Evolutionary conservation across 1,140 invertebrate species (phyloP), one percentile per base, ranked within the genome.

Genomic region (Saxidomus purpurata): DNA sequence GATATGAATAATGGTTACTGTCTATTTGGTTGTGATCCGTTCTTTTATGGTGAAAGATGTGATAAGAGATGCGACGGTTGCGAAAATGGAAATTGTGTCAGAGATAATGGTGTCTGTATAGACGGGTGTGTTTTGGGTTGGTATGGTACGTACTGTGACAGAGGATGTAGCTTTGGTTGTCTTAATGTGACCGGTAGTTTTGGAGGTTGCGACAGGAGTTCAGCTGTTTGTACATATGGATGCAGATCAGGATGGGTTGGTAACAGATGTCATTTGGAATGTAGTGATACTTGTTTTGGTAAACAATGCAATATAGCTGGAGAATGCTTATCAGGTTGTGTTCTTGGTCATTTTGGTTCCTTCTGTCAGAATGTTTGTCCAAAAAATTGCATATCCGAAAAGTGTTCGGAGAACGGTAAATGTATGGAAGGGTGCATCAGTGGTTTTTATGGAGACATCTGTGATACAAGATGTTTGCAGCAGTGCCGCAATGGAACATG

Each of bases 311-410:
- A 49, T 80, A 40, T 49, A 22, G 40, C 61, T 0, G 36, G 31
- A 0, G 31, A 88, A n/a, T 88, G 86, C 36, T 34, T 49, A 25
- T 34, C 38, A 38, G 86, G 86, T 40, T 88, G 86, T 49, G 61
- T 55, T 59, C 80, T 47, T 52, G 86, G 86, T 8, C 63, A 81
- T 36, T 88, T 81, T 31, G 86, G 86, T 9, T 4, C 40, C n/a
- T 38, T 19, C 59, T 88, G 86, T 55, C 2, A 11, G 0, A 69
- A 49, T 19, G 1, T 71, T 9, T 88, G 86, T 81, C 71, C 61
- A 13, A 11, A 36, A 49, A 80, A 88, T 40, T 88, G 86, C 36
- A 25, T 69, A 38, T 43, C n/a, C 25, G n/a, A 63, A 25, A 28
- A 22, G 8, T 76, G 71, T 76, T 76, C 25, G 3, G 77, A 63